Evolutionary conservation across 2,888 invertebrate species (phyloP), one percentile per base, ranked within the genome.

Genomic region (Nymphalis c-album): DNA sequence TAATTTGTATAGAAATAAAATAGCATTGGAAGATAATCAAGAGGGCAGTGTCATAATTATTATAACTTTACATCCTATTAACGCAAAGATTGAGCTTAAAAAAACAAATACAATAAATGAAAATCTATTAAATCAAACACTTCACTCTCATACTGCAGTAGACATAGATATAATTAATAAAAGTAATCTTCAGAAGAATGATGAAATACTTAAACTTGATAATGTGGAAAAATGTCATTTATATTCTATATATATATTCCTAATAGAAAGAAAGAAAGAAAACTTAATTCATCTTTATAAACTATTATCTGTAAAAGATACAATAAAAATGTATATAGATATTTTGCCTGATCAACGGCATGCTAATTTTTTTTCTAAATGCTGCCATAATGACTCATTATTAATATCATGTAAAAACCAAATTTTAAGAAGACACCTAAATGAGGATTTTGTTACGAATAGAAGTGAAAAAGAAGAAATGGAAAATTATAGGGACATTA

Each of bases 101-200:
- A 51, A 66, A 18, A 64, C 65, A 40, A 31, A 63, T 7, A 60
- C 17, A 31, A 26, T 80, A 31, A 71, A 68, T 62, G 76, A 78
- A 60, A 67, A 71, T 18, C 79, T 84, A 68, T 45, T 88, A 13
- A 77, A 82, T 50, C 70, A 77, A 18, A 76, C 76, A 7, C 69
- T 90, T 0, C 48, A 75, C 51, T 73, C 74, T 5, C 78, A 79
- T 46, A 75, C 79, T 4, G 72, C 77, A 1, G 77, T 90, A 55
- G 83, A 87, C 59, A 86, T 91, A 68, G 85, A 89, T 74, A 80
- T 91, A 20, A 84, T 88, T 50, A 83, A 86, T 71, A 75, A 80
- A 3, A 81, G 74, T 69, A 70, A 72, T 26, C 71, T 71, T n/a
- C 71, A 73, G 67, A 71, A 73, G 58, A 78, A 70, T n/a, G 69